Conservation (phyloP, 2,113 vertebrate genomes). For the Antechinus stuartii region DNA sequence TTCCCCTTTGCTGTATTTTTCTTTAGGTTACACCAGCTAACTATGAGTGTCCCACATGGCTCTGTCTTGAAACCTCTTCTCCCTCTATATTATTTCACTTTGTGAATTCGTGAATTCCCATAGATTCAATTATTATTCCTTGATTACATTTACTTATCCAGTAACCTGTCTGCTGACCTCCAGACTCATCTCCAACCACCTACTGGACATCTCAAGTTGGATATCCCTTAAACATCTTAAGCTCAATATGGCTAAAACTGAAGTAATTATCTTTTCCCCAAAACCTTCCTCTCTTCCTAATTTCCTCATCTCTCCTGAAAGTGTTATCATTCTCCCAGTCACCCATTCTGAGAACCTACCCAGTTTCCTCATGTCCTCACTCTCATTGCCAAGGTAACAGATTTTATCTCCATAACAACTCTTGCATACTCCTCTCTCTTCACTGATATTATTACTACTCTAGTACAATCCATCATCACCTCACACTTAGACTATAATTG, state of each 20-base stretch:
- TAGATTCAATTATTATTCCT: neutral
- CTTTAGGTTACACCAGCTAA: neutral
- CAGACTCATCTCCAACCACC: neutral
- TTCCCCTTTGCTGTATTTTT: neutral
- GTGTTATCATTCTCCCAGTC: neutral
- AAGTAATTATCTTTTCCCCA: neutral
- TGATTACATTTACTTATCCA: neutral
- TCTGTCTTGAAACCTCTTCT: neutral
- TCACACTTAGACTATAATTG: neutral
- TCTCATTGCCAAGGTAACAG: neutral
- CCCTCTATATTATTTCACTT: neutral
- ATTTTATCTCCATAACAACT: neutral
- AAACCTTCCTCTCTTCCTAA: neutral
- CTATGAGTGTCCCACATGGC: neutral
- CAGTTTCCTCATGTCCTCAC: neutral
- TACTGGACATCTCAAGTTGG: neutral
- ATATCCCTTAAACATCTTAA: neutral
- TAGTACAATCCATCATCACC: neutral
- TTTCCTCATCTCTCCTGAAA: neutral
- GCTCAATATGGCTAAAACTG: neutral
- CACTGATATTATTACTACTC: neutral
- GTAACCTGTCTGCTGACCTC: neutral
- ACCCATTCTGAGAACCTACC: neutral
- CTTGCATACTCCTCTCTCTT: neutral
- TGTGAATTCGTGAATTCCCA: neutral